These are phyloP conservation scores for Halocynthia aurantium DNA, from an alignment of 23 tunicate genomes.

Conservation along the genomic window DNA sequence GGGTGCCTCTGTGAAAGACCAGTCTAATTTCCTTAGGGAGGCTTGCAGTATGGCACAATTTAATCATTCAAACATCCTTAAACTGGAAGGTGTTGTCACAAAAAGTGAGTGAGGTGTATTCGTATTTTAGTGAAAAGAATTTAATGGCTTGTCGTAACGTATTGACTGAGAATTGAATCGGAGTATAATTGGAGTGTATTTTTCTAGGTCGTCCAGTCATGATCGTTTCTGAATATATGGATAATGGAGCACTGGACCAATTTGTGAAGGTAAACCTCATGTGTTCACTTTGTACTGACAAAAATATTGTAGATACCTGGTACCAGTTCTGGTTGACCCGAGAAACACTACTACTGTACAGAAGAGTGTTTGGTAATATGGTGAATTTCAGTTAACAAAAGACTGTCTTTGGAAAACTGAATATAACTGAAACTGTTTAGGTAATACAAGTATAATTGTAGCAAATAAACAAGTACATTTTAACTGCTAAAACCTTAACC, in stretches of 20 bases:
- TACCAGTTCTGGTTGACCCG: neutral
- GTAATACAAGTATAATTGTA: no score
- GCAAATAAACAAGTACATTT: no score
- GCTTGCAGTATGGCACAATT: conserved; percentile 89
- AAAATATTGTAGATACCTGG: neutral
- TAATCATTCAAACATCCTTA: conserved; percentile 48
- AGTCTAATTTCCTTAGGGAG: conserved; percentile 68
- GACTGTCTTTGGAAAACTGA: no score
- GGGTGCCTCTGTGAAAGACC: conserved; percentile 60
- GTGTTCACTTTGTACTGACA: neutral
- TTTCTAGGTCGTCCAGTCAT: conserved; percentile 41
- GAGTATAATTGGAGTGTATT: neutral
- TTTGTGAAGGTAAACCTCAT: conserved; percentile 38
- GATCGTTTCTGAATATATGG: conserved; percentile 88
- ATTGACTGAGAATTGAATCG: neutral
- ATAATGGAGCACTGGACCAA: conserved; percentile 71
- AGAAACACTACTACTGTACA: neutral
- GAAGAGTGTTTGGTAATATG: no score
- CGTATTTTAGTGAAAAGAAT: no score
- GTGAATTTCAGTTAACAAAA: no score
- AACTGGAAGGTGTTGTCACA: conserved; percentile 82
- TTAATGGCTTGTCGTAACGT: no score
- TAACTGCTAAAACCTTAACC: no score
- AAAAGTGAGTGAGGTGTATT: conserved; percentile 30
- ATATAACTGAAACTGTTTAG: no score